phyloP scores from a whole-genome alignment of 1,140 invertebrate species.

The Heliconius hewitsoni region DNA sequence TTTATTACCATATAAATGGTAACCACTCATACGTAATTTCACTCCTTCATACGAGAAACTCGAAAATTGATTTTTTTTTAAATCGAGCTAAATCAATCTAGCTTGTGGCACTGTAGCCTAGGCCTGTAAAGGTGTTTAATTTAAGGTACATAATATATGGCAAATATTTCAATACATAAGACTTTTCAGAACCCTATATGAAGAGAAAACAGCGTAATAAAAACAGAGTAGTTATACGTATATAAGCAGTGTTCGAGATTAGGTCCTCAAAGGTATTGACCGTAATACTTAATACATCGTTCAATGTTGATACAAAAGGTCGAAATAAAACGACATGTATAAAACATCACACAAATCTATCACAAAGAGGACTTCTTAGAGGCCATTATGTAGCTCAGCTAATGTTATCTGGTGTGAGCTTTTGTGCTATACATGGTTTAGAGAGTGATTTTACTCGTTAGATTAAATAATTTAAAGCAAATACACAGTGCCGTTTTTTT shows the following conservation, averaged over 20 bases:
- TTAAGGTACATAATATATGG: too few relatives aligned
- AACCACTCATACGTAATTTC: too few relatives aligned
- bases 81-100: too few relatives aligned
- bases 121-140: too few relatives aligned
- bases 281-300: constrained; percentile 4
- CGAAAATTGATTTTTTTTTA: too few relatives aligned
- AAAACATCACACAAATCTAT: constrained; percentile 14
- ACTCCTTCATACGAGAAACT: too few relatives aligned
- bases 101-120: too few relatives aligned
- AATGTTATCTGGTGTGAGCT: neutral
- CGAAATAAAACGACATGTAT: constrained; percentile 11
- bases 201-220: too few relatives aligned
- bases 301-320: constrained; percentile 9
- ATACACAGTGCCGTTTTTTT: too few relatives aligned
- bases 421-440: neutral
- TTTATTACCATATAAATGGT: too few relatives aligned
- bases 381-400: constrained; percentile 4
- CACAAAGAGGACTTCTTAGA: constrained; percentile 15
- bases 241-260: neutral
- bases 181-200: too few relatives aligned
- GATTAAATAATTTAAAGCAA: neutral
- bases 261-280: constrained; percentile 5
- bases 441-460: neutral
- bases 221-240: neutral
- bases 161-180: too few relatives aligned